Conservation (phyloP, 2,888 invertebrate species). For the Andrena bucephala region DNA sequence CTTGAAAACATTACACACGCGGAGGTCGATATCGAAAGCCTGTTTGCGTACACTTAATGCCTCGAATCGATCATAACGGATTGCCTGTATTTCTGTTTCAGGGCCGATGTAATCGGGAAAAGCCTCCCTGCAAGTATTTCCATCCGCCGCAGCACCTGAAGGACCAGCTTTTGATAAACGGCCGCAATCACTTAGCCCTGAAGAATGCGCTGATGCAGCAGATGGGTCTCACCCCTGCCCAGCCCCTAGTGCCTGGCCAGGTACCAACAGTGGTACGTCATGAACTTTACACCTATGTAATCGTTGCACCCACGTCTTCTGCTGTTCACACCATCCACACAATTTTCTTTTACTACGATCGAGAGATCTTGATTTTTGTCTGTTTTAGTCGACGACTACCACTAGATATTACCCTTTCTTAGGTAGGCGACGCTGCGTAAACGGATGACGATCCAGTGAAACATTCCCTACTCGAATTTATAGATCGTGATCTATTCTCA, state of each 20-base stretch:
- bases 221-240: slow-evolving; percentile 97
- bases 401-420: slow-evolving; percentile 66
- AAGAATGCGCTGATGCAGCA: slow-evolving; percentile 99
- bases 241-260: slow-evolving; percentile 96
- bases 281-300: slow-evolving; percentile 52
- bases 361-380: slow-evolving; percentile 71
- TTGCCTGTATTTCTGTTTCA: slow-evolving; percentile 86
- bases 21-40: neutral
- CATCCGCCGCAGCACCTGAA: slow-evolving; percentile 99
- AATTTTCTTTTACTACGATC: slow-evolving; percentile 69
- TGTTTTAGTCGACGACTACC: slow-evolving; percentile 72
- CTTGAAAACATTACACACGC: neutral
- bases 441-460: slow-evolving; percentile 56
- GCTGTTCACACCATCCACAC: slow-evolving; percentile 74
- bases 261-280: slow-evolving; percentile 96
- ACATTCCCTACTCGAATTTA: neutral
- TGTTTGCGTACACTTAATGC: neutral
- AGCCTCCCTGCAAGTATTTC: slow-evolving; percentile 99
- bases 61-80: slow-evolving; percentile 2
- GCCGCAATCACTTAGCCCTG: slow-evolving; percentile 99
- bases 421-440: slow-evolving; percentile 65
- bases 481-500: neutral
- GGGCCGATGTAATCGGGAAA: slow-evolving; percentile 99
- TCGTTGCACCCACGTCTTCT: slow-evolving; percentile 74
- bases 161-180: slow-evolving; percentile 99